Evolutionary conservation across 2,888 invertebrate species (phyloP).

Genomic region (Crioceris asparagi): DNA sequence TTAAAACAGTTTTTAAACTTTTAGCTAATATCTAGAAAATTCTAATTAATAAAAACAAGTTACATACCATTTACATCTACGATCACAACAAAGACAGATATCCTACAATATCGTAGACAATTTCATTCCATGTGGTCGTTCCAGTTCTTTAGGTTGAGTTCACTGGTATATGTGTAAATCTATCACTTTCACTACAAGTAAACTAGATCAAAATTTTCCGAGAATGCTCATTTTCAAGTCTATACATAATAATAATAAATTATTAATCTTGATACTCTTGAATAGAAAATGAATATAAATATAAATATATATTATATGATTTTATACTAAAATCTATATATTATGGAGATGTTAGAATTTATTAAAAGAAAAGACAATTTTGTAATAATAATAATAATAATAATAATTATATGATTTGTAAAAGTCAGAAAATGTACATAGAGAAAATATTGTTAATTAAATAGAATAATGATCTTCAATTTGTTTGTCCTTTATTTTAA

Average conservation of each 20-base stretch:
- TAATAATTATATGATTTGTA: constrained; percentile 24
- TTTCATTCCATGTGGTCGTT: too few species aligned
- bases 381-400: too few species aligned
- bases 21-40: too few species aligned
- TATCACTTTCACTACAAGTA: neutral
- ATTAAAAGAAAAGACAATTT: constrained; percentile 27
- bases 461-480: constrained; percentile 5
- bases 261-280: neutral
- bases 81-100: too few species aligned
- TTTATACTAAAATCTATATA: constrained; percentile 12
- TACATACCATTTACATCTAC: too few species aligned
- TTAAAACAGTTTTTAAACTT: too few species aligned
- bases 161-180: neutral
- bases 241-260: neutral
- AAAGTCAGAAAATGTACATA: constrained; percentile 25
- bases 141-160: too few species aligned
- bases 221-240: constrained; percentile 12
- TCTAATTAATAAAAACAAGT: too few species aligned
- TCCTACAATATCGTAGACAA: too few species aligned
- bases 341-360: constrained; percentile 14
- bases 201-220: constrained; percentile 14
- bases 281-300: constrained; percentile 4
- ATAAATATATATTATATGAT: constrained; percentile 10
- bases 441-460: constrained; percentile 19
- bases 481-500: neutral